These are phyloP conservation scores for Drosophila mimica DNA, from an alignment of 2,888 invertebrate genomes.

Conservation along the genomic window DNA sequence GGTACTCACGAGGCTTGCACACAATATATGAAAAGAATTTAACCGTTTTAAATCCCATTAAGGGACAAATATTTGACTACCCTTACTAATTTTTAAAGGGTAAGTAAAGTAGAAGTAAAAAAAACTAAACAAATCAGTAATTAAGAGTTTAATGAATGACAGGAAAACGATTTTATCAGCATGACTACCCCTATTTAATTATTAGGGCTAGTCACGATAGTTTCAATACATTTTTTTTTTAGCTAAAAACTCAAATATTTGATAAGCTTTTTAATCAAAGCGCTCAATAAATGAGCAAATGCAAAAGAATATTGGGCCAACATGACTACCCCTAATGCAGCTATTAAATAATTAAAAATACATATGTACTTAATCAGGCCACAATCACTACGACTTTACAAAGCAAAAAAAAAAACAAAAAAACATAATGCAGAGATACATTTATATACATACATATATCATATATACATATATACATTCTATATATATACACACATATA, in stretches of 20 bases:
- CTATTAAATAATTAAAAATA: slow-evolving; percentile 39
- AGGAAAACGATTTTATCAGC: slow-evolving; percentile 8
- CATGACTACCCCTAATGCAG: slow-evolving; percentile 45
- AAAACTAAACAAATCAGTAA: not conserved
- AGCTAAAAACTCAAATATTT: not conserved
- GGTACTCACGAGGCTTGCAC: not conserved
- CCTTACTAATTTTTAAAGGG: slow-evolving; percentile 12
- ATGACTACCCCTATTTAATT: slow-evolving; percentile 1
- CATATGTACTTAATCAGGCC: slow-evolving; percentile 72
- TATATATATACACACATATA: slow-evolving; percentile 42
- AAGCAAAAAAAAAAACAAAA: slow-evolving; percentile 11
- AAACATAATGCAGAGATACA: slow-evolving; percentile 44
- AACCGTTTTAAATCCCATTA: not conserved
- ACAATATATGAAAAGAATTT: not conserved
- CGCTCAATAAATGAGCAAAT: not conserved
- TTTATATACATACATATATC: slow-evolving; percentile 63
- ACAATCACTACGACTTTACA: slow-evolving; percentile 76
- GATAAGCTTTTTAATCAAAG: slow-evolving; percentile 5
- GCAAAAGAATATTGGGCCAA: slow-evolving; percentile 1
- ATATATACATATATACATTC: slow-evolving; percentile 31
- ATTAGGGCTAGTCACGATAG: not conserved
- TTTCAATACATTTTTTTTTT: not conserved
- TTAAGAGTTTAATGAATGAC: slow-evolving; percentile 1
- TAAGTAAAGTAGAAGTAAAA: not conserved
- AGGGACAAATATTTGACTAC: slow-evolving; percentile 1